Evolutionary conservation across 2,888 invertebrate genomes (phyloP).

Genomic region (Tricholauxania praeusta): DNA sequence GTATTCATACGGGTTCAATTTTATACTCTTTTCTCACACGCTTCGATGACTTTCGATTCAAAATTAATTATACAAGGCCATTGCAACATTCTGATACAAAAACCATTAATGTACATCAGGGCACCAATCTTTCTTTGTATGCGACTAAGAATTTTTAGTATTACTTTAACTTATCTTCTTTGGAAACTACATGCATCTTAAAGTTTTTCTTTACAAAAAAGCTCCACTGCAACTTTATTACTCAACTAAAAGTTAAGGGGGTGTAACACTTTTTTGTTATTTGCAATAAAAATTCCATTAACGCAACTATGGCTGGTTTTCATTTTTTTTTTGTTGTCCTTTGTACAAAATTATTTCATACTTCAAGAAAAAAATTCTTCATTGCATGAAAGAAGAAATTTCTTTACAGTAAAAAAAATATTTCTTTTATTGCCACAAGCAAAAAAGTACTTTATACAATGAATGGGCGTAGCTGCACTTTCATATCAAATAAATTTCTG

Average conservation of each 20-base stretch:
- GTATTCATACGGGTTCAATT: no score
- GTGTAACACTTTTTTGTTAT: conserved; percentile 30
- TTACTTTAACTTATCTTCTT: no score
- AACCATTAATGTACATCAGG: no score
- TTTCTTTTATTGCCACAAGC: not conserved
- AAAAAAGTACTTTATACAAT: not conserved
- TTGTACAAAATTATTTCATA: conserved; percentile 2
- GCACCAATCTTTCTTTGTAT: no score
- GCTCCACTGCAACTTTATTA: no score
- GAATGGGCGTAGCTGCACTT: not conserved
- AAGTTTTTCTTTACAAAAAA: no score
- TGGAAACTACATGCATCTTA: no score
- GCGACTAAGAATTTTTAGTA: no score
- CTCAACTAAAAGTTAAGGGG: not conserved
- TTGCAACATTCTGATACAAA: no score
- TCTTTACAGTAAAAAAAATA: conserved; percentile 5
- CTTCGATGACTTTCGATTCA: no score
- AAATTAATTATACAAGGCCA: no score
- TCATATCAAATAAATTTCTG: conserved; percentile 2
- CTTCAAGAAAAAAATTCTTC: conserved; percentile 30
- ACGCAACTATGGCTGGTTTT: not conserved
- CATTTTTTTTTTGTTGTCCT: not conserved
- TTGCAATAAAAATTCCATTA: conserved; percentile 41
- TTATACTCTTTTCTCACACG: no score
- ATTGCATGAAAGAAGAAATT: conserved; percentile 32